Evolutionary conservation across 2,888 invertebrate genomes (phyloP).

Genomic region (Monopis laevigella): DNA sequence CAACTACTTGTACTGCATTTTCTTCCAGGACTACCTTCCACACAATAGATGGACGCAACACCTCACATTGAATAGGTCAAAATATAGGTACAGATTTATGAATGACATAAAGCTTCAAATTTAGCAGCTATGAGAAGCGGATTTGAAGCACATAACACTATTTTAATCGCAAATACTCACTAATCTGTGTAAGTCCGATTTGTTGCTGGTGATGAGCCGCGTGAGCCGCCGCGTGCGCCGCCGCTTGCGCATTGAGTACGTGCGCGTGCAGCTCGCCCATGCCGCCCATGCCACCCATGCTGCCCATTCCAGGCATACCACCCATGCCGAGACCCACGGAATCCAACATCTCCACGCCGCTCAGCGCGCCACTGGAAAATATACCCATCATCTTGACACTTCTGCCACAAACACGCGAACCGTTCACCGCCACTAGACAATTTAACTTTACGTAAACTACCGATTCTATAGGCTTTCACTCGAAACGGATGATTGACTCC

Average conservation of each 20-base stretch:
- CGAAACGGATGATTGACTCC: conserved; percentile 8
- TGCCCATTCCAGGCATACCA: conserved; percentile 29
- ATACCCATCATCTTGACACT: conserved; percentile 7
- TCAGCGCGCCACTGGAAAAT: conserved; percentile 67
- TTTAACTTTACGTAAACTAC: background rate
- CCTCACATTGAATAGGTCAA: too few species aligned
- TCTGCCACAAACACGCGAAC: too few species aligned
- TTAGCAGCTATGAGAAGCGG: too few species aligned
- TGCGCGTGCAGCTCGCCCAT: conserved; percentile 51
- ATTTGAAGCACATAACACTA: too few species aligned
- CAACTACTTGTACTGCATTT: too few species aligned
- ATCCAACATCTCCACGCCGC: conserved; percentile 40
- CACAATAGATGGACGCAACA: too few species aligned
- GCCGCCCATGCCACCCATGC: conserved; percentile 26
- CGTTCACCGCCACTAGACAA: too few species aligned
- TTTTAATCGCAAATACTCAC: too few species aligned
- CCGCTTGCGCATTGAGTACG: conserved; percentile 57
- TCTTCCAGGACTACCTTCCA: too few species aligned
- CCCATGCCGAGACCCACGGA: conserved; percentile 29
- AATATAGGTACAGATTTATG: too few species aligned
- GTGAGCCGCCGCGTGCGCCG: conserved; percentile 55
- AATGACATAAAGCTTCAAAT: too few species aligned
- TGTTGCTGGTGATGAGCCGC: conserved; percentile 34
- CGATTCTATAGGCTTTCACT: conserved; percentile 8
- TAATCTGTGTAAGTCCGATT: conserved; percentile 52